These are phyloP conservation scores for Trichonephila clavipes DNA, from an alignment of 1,140 invertebrate species.

Conservation along the genomic window DNA sequence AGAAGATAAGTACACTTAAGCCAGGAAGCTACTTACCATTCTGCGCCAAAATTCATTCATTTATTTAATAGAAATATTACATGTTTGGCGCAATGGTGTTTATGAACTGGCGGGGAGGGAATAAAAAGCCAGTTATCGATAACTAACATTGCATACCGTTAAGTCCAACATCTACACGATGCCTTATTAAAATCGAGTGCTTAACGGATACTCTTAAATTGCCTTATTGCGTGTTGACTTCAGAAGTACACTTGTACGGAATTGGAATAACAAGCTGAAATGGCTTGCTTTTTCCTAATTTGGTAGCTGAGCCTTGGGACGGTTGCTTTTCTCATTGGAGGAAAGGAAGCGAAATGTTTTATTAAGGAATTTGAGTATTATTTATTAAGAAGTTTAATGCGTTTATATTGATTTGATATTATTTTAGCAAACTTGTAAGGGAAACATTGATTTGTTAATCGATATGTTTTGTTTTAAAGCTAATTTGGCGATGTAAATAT, in stretches of 20 bases:
- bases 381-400: not conserved
- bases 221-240: conserved; percentile 29
- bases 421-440: too few relatives aligned
- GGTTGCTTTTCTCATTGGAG: not conserved
- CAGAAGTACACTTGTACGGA: conserved; percentile 53
- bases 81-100: conserved; percentile 18
- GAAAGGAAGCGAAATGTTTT: not conserved
- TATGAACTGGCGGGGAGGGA: not conserved
- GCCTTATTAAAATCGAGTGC: conserved; percentile 61
- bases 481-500: too few relatives aligned
- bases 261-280: conserved; percentile 57
- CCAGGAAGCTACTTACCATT: not conserved
- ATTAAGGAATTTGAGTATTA: not conserved
- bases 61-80: conserved; percentile 48
- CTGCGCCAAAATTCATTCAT: conserved; percentile 23
- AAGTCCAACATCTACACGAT: not conserved
- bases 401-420: not conserved
- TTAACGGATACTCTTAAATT: conserved; percentile 41
- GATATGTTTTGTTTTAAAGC: too few relatives aligned
- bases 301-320: not conserved
- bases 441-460: too few relatives aligned
- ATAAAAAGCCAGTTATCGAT: conserved; percentile 58
- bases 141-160: not conserved
- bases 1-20: conserved; percentile 27
- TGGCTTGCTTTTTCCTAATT: conserved; percentile 13